These are phyloP conservation scores for Muscicapa striata DNA, from an alignment of 2,797 vertebrate genomes.

Conservation along the genomic window DNA sequence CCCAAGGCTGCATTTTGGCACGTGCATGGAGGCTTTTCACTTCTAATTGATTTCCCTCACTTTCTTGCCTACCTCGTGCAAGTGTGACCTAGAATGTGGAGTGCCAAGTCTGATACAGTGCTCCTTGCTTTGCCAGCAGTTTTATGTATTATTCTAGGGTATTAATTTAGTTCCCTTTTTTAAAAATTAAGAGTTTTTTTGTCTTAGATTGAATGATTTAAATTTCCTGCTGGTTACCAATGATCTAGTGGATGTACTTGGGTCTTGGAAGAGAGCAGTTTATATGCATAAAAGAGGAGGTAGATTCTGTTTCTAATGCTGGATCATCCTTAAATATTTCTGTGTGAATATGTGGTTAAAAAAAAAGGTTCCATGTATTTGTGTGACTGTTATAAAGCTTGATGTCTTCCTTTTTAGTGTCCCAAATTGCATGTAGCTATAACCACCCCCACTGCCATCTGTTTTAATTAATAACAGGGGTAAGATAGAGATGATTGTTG, in stretches of 20 bases:
- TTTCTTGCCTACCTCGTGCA: background rate
- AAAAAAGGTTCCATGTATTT: background rate
- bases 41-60: constrained; percentile 19
- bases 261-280: background rate
- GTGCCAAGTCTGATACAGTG: background rate
- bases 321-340: background rate
- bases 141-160: background rate
- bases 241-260: background rate
- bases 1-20: background rate
- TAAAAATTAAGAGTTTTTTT: background rate
- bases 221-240: background rate
- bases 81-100: background rate
- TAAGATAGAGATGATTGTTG: background rate
- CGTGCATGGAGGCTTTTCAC: background rate
- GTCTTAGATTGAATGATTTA: background rate
- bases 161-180: background rate
- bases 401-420: background rate
- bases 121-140: background rate
- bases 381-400: background rate
- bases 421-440: background rate
- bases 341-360: background rate
- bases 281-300: background rate
- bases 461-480: background rate
- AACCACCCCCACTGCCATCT: background rate
- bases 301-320: background rate